A percentile compares a stretch with the other conserved stretches of the same genome.
Conservation (phyloP, 2,797 vertebrate genomes). For the Sitta carolinensis region DNA sequence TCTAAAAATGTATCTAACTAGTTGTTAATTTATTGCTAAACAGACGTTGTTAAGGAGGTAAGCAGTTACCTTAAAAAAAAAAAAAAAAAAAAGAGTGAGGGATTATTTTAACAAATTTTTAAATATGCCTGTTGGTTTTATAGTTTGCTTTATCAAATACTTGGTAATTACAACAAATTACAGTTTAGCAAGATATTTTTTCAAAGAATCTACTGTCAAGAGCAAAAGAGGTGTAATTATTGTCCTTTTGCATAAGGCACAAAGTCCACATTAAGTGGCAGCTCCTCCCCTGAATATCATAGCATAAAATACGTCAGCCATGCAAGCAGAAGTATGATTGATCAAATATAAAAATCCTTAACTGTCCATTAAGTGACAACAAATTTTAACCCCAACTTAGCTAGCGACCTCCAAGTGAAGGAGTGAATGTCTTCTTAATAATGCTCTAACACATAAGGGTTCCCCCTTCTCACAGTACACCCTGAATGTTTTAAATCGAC, state of each 20-base stretch:
- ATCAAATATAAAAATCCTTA: neutral
- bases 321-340: neutral
- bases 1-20: neutral
- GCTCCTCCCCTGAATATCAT: neutral
- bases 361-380: neutral
- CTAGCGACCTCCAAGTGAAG: neutral
- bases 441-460: neutral
- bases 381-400: neutral
- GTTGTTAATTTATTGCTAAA: neutral
- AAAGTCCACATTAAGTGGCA: neutral
- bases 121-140: neutral
- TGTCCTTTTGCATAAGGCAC: neutral
- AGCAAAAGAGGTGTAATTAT: neutral
- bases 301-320: neutral
- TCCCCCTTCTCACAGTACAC: neutral
- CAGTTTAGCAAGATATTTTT: neutral
- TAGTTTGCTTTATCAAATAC: neutral
- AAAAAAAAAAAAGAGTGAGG: neutral
- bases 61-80: neutral
- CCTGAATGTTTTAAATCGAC: neutral
- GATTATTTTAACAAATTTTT: neutral
- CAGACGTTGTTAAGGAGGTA: neutral
- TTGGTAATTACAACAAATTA: neutral
- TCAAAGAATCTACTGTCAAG: neutral
- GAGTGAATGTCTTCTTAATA: neutral